Evolutionary conservation across 2,113 vertebrate species (phyloP).

Genomic region (Petroica traversi): DNA sequence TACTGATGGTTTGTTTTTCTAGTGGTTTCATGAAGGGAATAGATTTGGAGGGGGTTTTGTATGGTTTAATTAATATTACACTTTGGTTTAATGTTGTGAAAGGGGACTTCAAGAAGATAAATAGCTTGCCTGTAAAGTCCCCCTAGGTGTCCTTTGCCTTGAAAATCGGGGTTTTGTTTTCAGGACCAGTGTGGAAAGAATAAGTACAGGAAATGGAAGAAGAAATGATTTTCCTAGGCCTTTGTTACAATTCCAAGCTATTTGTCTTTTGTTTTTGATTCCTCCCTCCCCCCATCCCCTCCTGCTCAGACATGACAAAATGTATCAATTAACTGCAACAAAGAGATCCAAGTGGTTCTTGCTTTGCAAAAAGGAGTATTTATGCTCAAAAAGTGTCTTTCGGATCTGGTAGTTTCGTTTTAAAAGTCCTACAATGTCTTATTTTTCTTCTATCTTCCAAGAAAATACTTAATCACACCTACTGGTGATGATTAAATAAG

Average conservation of each 20-base stretch:
- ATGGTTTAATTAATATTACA: not conserved
- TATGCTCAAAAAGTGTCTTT: not conserved
- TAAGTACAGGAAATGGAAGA: not conserved
- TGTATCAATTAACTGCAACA: not conserved
- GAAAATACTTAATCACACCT: not conserved
- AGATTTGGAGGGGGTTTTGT: not conserved
- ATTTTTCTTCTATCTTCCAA: not conserved
- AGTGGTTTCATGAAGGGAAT: not conserved
- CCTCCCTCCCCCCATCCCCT: too few species aligned
- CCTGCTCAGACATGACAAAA: not conserved
- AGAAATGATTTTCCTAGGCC: not conserved
- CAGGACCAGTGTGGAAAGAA: not conserved
- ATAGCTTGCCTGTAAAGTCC: not conserved
- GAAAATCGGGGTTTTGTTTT: constrained; percentile 19
- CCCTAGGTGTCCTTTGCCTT: not conserved
- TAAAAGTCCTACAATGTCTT: not conserved
- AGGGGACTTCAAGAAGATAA: not conserved
- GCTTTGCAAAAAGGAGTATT: not conserved
- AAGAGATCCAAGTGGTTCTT: not conserved
- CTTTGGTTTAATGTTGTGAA: not conserved
- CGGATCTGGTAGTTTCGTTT: not conserved
- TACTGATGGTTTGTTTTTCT: not conserved
- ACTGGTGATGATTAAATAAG: not conserved
- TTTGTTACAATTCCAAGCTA: constrained; percentile 1
- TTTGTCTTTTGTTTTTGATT: not conserved